Conservation (phyloP, 2,113 vertebrate genomes). For the Chaenocephalus aceratus region DNA sequence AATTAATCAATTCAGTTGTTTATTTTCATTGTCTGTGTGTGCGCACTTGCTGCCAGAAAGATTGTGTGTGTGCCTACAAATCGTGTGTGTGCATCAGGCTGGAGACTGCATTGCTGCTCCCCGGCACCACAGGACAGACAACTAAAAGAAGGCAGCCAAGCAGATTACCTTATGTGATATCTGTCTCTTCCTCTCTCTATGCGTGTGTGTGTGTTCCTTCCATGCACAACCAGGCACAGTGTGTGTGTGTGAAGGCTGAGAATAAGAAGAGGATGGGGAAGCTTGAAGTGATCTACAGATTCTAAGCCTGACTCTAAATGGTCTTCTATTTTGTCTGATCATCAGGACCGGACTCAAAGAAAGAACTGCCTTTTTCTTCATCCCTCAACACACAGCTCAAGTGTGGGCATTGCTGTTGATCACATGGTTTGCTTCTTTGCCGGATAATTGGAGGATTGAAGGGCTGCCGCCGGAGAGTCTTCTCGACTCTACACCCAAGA, state of each 20-base stretch:
- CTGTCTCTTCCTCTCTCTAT: constrained; percentile 40
- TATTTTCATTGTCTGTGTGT: constrained; percentile 67
- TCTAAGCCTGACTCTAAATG: constrained; percentile 38
- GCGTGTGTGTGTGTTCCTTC: constrained; percentile 24
- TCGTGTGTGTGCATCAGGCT: constrained; percentile 43
- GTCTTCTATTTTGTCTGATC: constrained; percentile 24
- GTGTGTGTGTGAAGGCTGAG: constrained; percentile 29
- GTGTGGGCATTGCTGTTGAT: constrained; percentile 34
- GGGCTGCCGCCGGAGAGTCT: constrained; percentile 60
- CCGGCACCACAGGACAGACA: constrained; percentile 51
- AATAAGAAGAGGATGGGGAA: constrained; percentile 34
- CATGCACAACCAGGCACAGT: neutral
- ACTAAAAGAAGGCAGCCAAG: constrained; percentile 41
- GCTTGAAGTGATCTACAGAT: constrained; percentile 46
- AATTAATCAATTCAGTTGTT: constrained; percentile 72
- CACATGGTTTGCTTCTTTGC: constrained; percentile 47
- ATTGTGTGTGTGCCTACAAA: constrained; percentile 13
- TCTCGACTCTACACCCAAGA: constrained; percentile 56
- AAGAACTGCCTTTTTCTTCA: neutral
- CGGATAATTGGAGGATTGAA: constrained; percentile 51
- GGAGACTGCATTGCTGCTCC: constrained; percentile 76
- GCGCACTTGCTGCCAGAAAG: constrained; percentile 63
- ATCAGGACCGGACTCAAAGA: constrained; percentile 15
- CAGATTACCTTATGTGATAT: constrained; percentile 53
- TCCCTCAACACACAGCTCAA: constrained; percentile 17